Evolutionary conservation across 2,888 invertebrate species (phyloP).

Genomic region (Mythimna albipuncta): DNA sequence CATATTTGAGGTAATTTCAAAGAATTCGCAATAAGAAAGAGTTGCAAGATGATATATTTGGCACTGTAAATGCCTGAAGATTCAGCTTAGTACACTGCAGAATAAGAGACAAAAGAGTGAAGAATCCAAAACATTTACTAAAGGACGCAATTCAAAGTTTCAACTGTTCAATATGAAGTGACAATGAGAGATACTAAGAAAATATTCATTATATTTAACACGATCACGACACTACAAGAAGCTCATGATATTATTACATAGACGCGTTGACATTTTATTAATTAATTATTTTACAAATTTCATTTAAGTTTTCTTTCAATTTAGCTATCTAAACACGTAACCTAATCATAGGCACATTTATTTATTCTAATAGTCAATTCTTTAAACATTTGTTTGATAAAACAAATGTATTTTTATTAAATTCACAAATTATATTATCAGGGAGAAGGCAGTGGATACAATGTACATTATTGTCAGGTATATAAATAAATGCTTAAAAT

Average conservation of each 20-base stretch:
- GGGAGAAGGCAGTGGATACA: slow-evolving; percentile 59
- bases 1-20: background rate
- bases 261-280: slow-evolving; percentile 74
- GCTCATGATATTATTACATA: slow-evolving; percentile 78
- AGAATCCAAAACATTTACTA: background rate
- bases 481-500: slow-evolving; percentile 45
- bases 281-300: slow-evolving; percentile 75
- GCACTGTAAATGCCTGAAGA: background rate
- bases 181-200: slow-evolving; percentile 21
- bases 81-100: background rate
- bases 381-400: slow-evolving; percentile 44
- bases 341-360: slow-evolving; percentile 87
- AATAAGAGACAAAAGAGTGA: slow-evolving; percentile 2
- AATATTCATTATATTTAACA: slow-evolving; percentile 61
- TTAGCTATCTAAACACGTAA: slow-evolving; percentile 83
- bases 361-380: slow-evolving; percentile 67
- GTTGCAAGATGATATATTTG: background rate
- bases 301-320: slow-evolving; percentile 68
- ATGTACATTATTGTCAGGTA: slow-evolving; percentile 64
- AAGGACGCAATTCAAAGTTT: slow-evolving; percentile 6
- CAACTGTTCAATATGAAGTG: background rate
- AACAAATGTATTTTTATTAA: slow-evolving; percentile 39
- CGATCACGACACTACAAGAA: slow-evolving; percentile 75
- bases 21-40: too few relatives aligned
- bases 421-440: slow-evolving; percentile 28